A percentile compares a stretch with the other conserved stretches of the same genome.
These are phyloP conservation scores for Plebejus melissa DNA, from an alignment of 2,888 invertebrate species.

Conservation along the genomic window DNA sequence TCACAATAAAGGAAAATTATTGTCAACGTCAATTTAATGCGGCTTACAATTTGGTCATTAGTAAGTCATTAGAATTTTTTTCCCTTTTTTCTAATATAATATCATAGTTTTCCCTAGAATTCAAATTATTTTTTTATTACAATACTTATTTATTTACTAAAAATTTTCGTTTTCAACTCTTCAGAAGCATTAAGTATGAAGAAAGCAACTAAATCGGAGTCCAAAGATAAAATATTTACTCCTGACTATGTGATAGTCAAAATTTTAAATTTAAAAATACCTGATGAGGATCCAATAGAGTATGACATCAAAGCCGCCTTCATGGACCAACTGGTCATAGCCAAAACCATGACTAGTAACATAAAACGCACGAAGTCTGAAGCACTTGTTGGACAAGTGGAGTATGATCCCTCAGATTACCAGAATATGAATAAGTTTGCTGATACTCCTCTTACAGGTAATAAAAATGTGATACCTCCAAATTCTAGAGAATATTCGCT, in stretches of 20 bases:
- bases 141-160: not conserved
- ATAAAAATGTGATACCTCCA: not conserved
- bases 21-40: not conserved
- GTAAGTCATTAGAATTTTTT: not conserved
- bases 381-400: constrained; percentile 49
- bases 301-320: constrained; percentile 53
- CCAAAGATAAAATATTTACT: constrained; percentile 40
- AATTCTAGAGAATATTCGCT: no score
- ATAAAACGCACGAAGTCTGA: constrained; percentile 36
- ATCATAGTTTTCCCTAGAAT: no score
- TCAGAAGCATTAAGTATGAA: constrained; percentile 37
- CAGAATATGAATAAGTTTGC: constrained; percentile 63
- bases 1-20: not conserved
- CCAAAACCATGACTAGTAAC: constrained; percentile 46
- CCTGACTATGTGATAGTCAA: constrained; percentile 50
- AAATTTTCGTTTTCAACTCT: not conserved
- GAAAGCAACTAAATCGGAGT: constrained; percentile 39
- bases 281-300: constrained; percentile 45
- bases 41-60: constrained; percentile 2
- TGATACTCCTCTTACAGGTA: constrained; percentile 61
- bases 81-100: not conserved
- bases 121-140: no score
- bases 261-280: constrained; percentile 47
- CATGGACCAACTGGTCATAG: constrained; percentile 52
- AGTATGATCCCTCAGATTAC: constrained; percentile 64